Evolutionary conservation across 2,113 vertebrate species (phyloP).

Genomic region (Syngnathus scovelli): DNA sequence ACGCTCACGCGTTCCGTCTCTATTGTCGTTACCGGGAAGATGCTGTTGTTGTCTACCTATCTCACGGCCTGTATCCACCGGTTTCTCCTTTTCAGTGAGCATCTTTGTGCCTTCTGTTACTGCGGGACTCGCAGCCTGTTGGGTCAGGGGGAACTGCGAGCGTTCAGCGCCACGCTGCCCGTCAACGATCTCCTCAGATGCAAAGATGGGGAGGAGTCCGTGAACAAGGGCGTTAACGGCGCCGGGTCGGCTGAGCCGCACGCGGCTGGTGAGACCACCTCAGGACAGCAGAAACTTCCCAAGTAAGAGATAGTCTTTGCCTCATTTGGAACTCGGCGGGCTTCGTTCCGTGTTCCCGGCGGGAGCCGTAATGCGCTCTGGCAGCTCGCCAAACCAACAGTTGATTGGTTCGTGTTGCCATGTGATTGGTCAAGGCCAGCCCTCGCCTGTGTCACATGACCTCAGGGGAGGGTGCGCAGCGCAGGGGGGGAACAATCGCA

Average conservation of each 20-base stretch:
- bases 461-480: conserved; percentile 6
- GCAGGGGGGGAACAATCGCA: conserved; percentile 2
- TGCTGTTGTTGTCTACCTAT: background rate
- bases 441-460: conserved; percentile 23
- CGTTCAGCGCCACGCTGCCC: conserved; percentile 79
- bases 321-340: conserved; percentile 68
- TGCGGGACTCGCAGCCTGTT: conserved; percentile 91
- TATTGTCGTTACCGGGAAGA: background rate
- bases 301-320: conserved; percentile 63
- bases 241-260: conserved; percentile 67
- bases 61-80: conserved; percentile 8
- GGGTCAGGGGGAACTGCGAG: conserved; percentile 93
- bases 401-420: conserved; percentile 59
- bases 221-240: conserved; percentile 65
- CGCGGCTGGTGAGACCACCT: conserved; percentile 56
- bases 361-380: conserved; percentile 50
- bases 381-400: conserved; percentile 56
- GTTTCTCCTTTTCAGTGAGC: conserved; percentile 77
- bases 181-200: conserved; percentile 60
- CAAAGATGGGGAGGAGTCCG: conserved; percentile 61
- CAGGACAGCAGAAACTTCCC: conserved; percentile 59
- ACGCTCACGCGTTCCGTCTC: too few species aligned
- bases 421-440: conserved; percentile 57
- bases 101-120: conserved; percentile 96
- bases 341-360: conserved; percentile 56